Evolutionary conservation across 2,888 invertebrate genomes (phyloP).

Genomic region (Cheilosia scutellata): DNA sequence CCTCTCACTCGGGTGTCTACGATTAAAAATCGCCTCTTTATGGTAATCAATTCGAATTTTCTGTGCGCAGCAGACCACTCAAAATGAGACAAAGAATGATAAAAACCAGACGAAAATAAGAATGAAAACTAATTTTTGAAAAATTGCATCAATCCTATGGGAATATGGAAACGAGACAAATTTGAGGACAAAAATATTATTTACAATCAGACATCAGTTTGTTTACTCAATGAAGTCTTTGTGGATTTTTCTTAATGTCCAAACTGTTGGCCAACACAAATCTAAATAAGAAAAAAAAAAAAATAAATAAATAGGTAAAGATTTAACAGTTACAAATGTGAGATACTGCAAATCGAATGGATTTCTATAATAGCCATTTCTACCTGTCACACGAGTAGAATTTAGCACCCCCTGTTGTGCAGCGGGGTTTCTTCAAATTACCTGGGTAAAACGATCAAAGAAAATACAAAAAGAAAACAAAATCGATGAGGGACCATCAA

Average conservation of each 20-base stretch:
- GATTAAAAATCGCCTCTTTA: constrained; percentile 54
- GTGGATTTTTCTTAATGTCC: neutral
- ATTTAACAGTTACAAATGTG: constrained; percentile 43
- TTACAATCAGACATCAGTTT: constrained; percentile 46
- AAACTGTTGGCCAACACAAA: constrained; percentile 14
- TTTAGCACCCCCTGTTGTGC: constrained; percentile 58
- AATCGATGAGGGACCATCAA: constrained; percentile 31
- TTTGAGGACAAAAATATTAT: constrained; percentile 13
- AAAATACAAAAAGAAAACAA: constrained; percentile 18
- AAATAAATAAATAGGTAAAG: neutral
- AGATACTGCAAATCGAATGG: constrained; percentile 23
- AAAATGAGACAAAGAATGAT: constrained; percentile 26
- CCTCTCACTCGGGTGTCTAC: constrained; percentile 17
- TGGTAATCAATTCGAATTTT: constrained; percentile 63
- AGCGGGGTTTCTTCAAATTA: constrained; percentile 55
- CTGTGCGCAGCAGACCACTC: constrained; percentile 33
- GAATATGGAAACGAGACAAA: neutral
- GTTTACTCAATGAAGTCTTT: constrained; percentile 53
- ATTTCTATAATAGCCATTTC: constrained; percentile 26
- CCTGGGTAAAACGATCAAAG: constrained; percentile 11
- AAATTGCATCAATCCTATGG: constrained; percentile 54
- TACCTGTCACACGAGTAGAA: constrained; percentile 53
- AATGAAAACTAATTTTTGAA: constrained; percentile 70
- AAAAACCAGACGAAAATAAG: constrained; percentile 24
- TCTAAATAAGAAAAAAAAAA: constrained; percentile 6